A percentile compares a stretch with the other conserved stretches of the same genome.
Evolutionary conservation across 2,113 vertebrate species (phyloP).

Genomic region (Pipra filicauda): DNA sequence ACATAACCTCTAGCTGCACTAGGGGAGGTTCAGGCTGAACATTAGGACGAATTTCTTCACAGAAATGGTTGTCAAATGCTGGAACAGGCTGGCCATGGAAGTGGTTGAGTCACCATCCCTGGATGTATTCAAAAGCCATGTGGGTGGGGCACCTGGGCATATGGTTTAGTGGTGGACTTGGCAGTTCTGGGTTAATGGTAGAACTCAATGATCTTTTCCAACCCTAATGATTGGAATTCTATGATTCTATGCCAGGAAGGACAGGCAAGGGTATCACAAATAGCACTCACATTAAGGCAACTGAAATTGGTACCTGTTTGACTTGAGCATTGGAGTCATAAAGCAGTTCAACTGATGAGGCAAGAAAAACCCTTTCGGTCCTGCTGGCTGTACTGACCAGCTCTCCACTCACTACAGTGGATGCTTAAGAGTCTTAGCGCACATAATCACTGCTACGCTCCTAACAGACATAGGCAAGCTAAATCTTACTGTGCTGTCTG

Average conservation of each 20-base stretch:
- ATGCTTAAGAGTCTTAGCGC: neutral
- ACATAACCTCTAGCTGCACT: neutral
- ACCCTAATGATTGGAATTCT: neutral
- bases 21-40: neutral
- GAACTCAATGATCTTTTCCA: neutral
- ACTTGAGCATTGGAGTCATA: neutral
- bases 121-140: neutral
- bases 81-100: neutral
- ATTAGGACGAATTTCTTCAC: neutral
- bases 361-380: neutral
- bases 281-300: neutral
- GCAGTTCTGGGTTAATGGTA: neutral
- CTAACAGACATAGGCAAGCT: neutral
- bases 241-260: neutral
- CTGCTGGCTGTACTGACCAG: neutral
- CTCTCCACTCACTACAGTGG: neutral
- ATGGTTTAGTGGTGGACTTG: neutral
- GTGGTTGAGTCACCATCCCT: too few species aligned
- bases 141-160: too few species aligned
- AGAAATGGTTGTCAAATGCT: neutral
- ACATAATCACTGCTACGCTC: neutral
- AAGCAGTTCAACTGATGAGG: neutral
- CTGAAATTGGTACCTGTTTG: neutral
- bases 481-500: neutral
- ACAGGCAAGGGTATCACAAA: neutral